These are phyloP conservation scores for Catonia carolina DNA, from an alignment of 2,888 invertebrate genomes.

Conservation along the genomic window DNA sequence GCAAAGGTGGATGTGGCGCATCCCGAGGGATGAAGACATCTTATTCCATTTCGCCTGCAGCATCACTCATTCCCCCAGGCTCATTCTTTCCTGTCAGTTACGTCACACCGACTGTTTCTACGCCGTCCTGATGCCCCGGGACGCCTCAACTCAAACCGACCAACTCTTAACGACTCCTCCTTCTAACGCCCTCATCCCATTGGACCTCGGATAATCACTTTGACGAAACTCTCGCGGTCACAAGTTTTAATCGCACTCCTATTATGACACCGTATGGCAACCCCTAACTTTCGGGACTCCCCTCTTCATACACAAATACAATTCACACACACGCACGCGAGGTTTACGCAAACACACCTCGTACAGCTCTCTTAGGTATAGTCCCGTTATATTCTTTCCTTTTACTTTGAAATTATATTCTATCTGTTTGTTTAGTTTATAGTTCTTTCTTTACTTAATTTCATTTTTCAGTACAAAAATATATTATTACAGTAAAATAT, in stretches of 20 bases:
- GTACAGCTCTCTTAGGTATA: no score
- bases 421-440: no score
- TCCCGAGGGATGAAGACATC: slow-evolving; percentile 12
- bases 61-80: slow-evolving; percentile 9
- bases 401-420: no score
- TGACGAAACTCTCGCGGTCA: slow-evolving; percentile 19
- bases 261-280: slow-evolving; percentile 18
- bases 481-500: no score
- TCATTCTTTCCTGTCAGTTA: slow-evolving; percentile 3
- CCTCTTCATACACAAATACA: no score
- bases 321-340: no score
- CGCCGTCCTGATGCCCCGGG: no score
- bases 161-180: slow-evolving; percentile 11
- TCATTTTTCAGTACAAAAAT: no score
- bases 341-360: no score
- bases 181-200: slow-evolving; percentile 1
- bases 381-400: no score
- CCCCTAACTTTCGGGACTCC: neutral
- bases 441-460: no score
- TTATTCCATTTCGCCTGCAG: slow-evolving; percentile 10
- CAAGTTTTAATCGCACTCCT: slow-evolving; percentile 23
- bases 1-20: neutral
- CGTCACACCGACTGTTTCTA: no score
- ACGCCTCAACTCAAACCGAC: neutral
- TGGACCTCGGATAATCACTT: slow-evolving; percentile 18